Conservation (phyloP, 92 coral and sea anemone species). For the Epizoanthus ramosus region DNA sequence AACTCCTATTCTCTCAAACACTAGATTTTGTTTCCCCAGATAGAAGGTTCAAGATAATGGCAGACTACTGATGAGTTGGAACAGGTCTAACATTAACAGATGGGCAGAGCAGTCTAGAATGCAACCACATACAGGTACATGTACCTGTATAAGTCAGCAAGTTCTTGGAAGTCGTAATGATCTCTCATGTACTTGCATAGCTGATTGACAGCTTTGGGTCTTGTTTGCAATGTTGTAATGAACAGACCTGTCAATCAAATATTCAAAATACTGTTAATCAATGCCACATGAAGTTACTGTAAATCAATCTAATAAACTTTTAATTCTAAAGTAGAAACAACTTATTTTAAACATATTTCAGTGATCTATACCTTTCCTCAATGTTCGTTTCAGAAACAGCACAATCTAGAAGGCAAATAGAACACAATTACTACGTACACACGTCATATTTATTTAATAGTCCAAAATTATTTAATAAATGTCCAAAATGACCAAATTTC, state of each 20-base stretch:
- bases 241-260: slow-evolving; percentile 61
- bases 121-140: background rate
- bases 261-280: background rate
- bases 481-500: too few relatives aligned
- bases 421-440: too few relatives aligned
- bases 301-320: too few relatives aligned
- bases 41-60: too few relatives aligned
- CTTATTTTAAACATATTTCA: background rate
- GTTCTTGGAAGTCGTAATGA: slow-evolving; percentile 85
- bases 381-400: slow-evolving; percentile 83
- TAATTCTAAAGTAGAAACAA: too few relatives aligned
- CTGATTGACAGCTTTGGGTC: slow-evolving; percentile 87
- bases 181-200: slow-evolving; percentile 80
- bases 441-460: too few relatives aligned
- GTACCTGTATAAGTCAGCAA: slow-evolving; percentile 83
- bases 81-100: too few relatives aligned
- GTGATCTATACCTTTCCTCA: slow-evolving; percentile 62
- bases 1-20: too few relatives aligned
- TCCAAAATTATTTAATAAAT: too few relatives aligned
- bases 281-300: background rate
- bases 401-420: slow-evolving; percentile 64
- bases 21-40: too few relatives aligned
- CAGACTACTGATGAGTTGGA: too few relatives aligned
- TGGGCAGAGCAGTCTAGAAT: too few relatives aligned
- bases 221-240: slow-evolving; percentile 57